These are phyloP conservation scores for Valencia hispanica DNA, from an alignment of 2,797 vertebrate genomes.

Conservation along the genomic window DNA sequence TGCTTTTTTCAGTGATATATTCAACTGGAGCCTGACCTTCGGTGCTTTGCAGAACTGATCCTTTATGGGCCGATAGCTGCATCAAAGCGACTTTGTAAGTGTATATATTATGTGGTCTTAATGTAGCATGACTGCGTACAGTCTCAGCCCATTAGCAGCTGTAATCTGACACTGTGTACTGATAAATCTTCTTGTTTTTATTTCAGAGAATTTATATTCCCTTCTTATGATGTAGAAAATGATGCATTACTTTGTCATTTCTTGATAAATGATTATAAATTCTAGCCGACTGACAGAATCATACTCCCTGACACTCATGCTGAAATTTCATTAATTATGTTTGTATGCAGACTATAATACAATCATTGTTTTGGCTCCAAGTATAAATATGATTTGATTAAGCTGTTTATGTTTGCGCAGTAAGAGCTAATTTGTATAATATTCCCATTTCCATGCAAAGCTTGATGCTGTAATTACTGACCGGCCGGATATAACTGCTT, in stretches of 20 bases:
- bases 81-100: slow-evolving; percentile 19
- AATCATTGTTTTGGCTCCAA: slow-evolving; percentile 19
- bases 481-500: slow-evolving; percentile 1
- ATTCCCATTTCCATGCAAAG: slow-evolving; percentile 32
- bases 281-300: slow-evolving; percentile 5
- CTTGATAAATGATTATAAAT: slow-evolving; percentile 13
- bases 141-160: slow-evolving; percentile 30
- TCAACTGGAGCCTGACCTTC: slow-evolving; percentile 37
- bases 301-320: slow-evolving; percentile 6
- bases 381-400: slow-evolving; percentile 39
- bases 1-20: not conserved
- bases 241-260: slow-evolving; percentile 14
- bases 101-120: slow-evolving; percentile 1
- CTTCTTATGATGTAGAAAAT: slow-evolving; percentile 22
- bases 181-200: slow-evolving; percentile 24
- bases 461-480: slow-evolving; percentile 25
- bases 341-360: slow-evolving; percentile 28
- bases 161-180: slow-evolving; percentile 22
- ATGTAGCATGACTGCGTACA: slow-evolving; percentile 14
- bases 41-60: slow-evolving; percentile 11
- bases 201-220: slow-evolving; percentile 18
- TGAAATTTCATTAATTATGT: slow-evolving; percentile 30
- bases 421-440: slow-evolving; percentile 40
- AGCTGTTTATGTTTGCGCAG: slow-evolving; percentile 32
- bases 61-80: not conserved